Percentiles rank a stretch among this genome's conserved stretches.
These are phyloP conservation scores for Diogma glabrata DNA, from an alignment of 2,888 invertebrate species.

Conservation along the genomic window DNA sequence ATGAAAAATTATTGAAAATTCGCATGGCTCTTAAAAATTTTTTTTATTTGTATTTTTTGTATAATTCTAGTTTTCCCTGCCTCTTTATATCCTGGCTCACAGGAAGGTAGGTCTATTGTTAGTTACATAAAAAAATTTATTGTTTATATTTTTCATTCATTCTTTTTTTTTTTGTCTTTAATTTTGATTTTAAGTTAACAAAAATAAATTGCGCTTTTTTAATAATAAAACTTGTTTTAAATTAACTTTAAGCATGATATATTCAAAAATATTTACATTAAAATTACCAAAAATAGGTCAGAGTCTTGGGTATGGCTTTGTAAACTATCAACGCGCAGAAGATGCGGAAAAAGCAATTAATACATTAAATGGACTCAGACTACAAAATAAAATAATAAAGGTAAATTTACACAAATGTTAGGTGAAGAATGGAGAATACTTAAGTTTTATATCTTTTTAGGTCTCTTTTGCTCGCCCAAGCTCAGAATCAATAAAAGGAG, in stretches of 20 bases:
- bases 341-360: slow-evolving; percentile 98
- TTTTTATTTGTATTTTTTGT: slow-evolving; percentile 14
- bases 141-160: not conserved
- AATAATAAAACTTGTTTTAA: not conserved
- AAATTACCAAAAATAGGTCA: slow-evolving; percentile 50
- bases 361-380: slow-evolving; percentile 92
- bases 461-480: slow-evolving; percentile 87
- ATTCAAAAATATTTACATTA: not conserved
- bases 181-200: not conserved
- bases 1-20: slow-evolving; percentile 5
- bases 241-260: not conserved
- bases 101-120: slow-evolving; percentile 27
- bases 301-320: slow-evolving; percentile 99
- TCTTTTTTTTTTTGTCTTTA: not conserved
- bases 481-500: slow-evolving; percentile 97
- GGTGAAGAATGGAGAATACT: not conserved
- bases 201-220: not conserved
- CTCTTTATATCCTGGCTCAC: slow-evolving; percentile 35
- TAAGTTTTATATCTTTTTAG: slow-evolving; percentile 10
- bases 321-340: slow-evolving; percentile 95
- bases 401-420: slow-evolving; percentile 38
- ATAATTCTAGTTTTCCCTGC: slow-evolving; percentile 31
- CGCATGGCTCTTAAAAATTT: slow-evolving; percentile 5
- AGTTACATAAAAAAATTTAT: slow-evolving; percentile 6
- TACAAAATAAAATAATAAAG: slow-evolving; percentile 99